These are phyloP conservation scores for Paramormyrops hopkinsi DNA, from an alignment of 2,797 vertebrate species.

Conservation along the genomic window DNA sequence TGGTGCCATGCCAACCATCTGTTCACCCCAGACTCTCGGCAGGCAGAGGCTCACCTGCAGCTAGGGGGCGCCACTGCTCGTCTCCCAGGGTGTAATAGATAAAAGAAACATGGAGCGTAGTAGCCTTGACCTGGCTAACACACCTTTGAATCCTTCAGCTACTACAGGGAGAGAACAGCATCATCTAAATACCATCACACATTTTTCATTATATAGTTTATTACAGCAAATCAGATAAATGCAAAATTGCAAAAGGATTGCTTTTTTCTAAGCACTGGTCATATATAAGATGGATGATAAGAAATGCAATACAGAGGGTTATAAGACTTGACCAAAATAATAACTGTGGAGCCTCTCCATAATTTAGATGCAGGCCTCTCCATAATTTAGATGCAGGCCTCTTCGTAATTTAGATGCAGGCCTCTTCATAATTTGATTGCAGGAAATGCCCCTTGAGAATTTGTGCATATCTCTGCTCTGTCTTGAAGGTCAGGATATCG, in stretches of 20 bases:
- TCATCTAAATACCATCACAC: background rate
- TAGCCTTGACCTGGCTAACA: background rate
- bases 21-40: constrained; percentile 36
- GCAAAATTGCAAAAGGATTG: background rate
- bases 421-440: background rate
- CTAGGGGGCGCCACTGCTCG: constrained; percentile 38
- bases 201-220: background rate
- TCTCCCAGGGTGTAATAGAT: constrained; percentile 44
- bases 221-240: background rate
- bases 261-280: background rate
- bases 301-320: background rate
- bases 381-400: background rate
- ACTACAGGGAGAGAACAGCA: background rate
- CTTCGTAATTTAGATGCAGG: background rate
- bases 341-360: background rate
- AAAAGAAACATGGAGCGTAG: constrained; percentile 27
- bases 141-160: background rate
- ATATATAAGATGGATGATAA: background rate
- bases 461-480: background rate
- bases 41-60: constrained; percentile 44
- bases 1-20: constrained; percentile 36
- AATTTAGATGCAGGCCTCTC: background rate
- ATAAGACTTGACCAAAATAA: background rate
- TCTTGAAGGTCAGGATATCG: background rate
- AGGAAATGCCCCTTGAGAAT: background rate